These are phyloP conservation scores for Hyles vespertilio DNA, from an alignment of 1,140 invertebrate species.

Conservation along the genomic window DNA sequence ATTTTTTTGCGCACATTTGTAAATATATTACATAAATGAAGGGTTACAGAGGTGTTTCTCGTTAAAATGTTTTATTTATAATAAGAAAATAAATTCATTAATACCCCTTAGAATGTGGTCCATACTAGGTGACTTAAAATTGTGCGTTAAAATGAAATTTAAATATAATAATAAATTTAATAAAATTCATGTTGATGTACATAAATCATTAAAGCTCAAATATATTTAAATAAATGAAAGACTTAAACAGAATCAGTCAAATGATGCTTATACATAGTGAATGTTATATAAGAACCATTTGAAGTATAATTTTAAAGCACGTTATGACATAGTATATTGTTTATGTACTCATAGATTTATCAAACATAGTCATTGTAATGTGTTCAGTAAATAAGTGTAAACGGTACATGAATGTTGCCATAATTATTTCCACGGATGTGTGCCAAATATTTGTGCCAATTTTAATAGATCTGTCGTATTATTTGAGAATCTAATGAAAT, in stretches of 20 bases:
- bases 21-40: slow-evolving; percentile 20
- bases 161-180: slow-evolving; percentile 34
- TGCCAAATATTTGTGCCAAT: slow-evolving; percentile 2
- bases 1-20: slow-evolving; percentile 14
- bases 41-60: slow-evolving; percentile 21
- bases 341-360: slow-evolving; percentile 48
- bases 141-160: slow-evolving; percentile 68
- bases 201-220: slow-evolving; percentile 71
- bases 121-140: slow-evolving; percentile 68
- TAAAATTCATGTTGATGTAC: slow-evolving; percentile 39
- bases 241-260: slow-evolving; percentile 62
- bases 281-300: slow-evolving; percentile 25
- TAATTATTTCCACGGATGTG: background rate
- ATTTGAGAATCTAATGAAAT: too few relatives aligned
- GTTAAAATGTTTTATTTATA: slow-evolving; percentile 7
- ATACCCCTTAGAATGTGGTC: slow-evolving; percentile 66
- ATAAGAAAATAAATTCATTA: slow-evolving; percentile 9
- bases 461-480: background rate
- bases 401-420: slow-evolving; percentile 1
- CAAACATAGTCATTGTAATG: slow-evolving; percentile 34
- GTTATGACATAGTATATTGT: slow-evolving; percentile 40
- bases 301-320: slow-evolving; percentile 35
- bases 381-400: slow-evolving; percentile 32
- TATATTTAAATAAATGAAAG: slow-evolving; percentile 68
- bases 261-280: slow-evolving; percentile 57